Conservation (phyloP, 2,113 vertebrate species). For the Sceloporus tristichus region DNA sequence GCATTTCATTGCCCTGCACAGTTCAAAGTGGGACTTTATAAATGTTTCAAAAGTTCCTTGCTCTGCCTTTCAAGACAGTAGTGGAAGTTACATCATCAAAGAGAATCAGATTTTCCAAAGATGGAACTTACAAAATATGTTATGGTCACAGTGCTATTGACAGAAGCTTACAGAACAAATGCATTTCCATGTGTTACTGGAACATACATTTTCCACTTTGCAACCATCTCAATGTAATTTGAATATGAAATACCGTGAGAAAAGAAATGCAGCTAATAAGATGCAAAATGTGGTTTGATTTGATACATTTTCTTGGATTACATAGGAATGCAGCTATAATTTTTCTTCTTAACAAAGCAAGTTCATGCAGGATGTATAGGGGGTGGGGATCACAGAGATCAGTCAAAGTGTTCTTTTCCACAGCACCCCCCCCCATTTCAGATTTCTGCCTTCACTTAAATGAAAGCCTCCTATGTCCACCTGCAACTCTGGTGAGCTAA, state of each 20-base stretch:
- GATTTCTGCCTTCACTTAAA: conserved; percentile 65
- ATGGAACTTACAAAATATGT: neutral
- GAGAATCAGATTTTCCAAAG: neutral
- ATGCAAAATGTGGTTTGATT: neutral
- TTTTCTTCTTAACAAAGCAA: neutral
- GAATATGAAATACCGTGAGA: neutral
- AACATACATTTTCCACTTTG: neutral
- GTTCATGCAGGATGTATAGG: no score
- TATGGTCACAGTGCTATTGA: neutral
- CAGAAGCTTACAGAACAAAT: neutral
- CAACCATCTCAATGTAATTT: neutral
- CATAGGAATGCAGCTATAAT: neutral
- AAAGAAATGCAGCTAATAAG: neutral
- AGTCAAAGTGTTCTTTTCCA: conserved; percentile 40
- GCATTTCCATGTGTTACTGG: neutral
- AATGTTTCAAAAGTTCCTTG: neutral
- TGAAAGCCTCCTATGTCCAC: conserved; percentile 67
- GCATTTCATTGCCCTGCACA: neutral
- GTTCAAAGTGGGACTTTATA: neutral
- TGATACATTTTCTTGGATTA: neutral
- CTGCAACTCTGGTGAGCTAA: conserved; percentile 73
- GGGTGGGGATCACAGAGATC: neutral
- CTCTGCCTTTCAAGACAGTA: neutral
- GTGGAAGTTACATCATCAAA: neutral
- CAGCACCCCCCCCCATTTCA: conserved; percentile 43